Evolutionary conservation across 2,888 invertebrate genomes (phyloP).

Genomic region (Abrostola tripartita): DNA sequence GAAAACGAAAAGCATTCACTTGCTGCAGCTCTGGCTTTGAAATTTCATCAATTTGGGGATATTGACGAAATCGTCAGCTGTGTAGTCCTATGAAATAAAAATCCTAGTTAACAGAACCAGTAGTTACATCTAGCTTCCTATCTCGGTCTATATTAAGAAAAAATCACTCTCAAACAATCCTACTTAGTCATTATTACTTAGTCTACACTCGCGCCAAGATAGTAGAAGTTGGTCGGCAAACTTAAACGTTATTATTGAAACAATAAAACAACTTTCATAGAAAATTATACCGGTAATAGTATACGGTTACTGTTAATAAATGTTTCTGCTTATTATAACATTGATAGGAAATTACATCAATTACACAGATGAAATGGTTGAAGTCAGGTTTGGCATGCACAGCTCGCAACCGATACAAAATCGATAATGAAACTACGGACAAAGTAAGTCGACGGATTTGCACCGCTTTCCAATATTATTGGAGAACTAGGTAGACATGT

Average conservation of each 20-base stretch:
- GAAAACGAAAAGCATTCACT: no score
- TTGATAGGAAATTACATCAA: slow-evolving; percentile 18
- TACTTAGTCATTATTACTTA: no score
- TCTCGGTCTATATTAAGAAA: no score
- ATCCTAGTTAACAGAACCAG: no score
- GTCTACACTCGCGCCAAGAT: no score
- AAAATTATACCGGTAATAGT: slow-evolving; percentile 5
- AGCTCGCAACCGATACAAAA: slow-evolving; percentile 16
- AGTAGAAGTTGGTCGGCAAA: no score
- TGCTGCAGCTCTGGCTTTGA: no score
- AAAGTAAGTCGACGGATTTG: slow-evolving; percentile 17
- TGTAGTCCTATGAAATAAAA: no score
- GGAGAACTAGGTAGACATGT: slow-evolving; percentile 13
- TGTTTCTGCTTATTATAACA: slow-evolving; percentile 6
- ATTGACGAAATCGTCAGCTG: no score
- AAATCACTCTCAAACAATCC: no score
- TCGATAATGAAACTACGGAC: slow-evolving; percentile 22
- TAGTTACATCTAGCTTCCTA: no score
- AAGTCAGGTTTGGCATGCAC: slow-evolving; percentile 12
- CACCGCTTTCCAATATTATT: slow-evolving; percentile 35
- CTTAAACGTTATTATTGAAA: background rate
- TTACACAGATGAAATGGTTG: slow-evolving; percentile 15
- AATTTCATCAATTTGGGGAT: no score
- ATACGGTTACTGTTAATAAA: background rate
- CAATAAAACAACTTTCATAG: background rate